Percentiles rank a stretch among this genome's conserved stretches.
phyloP scores from a whole-genome alignment of 1,140 invertebrate genomes.

The Reticulitermes speratus region DNA sequence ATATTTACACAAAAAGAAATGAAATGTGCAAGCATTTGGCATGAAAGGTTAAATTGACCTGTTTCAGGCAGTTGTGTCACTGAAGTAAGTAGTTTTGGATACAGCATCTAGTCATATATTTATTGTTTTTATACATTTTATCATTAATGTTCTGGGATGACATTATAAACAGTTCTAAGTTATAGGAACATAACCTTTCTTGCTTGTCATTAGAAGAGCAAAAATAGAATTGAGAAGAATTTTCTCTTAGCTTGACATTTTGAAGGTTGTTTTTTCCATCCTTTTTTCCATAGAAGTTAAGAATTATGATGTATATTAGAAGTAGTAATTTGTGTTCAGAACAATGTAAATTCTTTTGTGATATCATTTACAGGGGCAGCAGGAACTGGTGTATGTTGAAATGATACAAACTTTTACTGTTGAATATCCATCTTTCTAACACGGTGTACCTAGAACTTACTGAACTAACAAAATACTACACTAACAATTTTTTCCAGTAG shows the following conservation, averaged over 20 bases:
- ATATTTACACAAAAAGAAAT: neutral
- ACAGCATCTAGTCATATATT: neutral
- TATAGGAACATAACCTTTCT: neutral
- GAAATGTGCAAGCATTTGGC: neutral
- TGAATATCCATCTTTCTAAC: too few species aligned
- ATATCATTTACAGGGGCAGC: too few species aligned
- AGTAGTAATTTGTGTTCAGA: too few species aligned
- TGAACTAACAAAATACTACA: too few species aligned
- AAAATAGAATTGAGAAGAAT: neutral
- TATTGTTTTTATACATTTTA: neutral
- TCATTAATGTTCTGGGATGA: neutral
- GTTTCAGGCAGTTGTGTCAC: neutral
- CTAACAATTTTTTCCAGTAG: too few species aligned
- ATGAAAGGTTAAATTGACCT: neutral
- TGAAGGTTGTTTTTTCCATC: neutral
- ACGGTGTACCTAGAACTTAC: too few species aligned
- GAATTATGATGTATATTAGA: too few species aligned
- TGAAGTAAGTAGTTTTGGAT: neutral
- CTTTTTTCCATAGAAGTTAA: too few species aligned
- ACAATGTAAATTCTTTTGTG: too few species aligned
- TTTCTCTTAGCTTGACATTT: neutral
- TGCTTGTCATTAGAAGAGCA: neutral
- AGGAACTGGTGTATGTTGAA: too few species aligned
- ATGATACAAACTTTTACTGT: too few species aligned
- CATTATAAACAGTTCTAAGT: neutral